Conservation (phyloP, 2,888 invertebrate species). For the Oscheius sp. region DNA sequence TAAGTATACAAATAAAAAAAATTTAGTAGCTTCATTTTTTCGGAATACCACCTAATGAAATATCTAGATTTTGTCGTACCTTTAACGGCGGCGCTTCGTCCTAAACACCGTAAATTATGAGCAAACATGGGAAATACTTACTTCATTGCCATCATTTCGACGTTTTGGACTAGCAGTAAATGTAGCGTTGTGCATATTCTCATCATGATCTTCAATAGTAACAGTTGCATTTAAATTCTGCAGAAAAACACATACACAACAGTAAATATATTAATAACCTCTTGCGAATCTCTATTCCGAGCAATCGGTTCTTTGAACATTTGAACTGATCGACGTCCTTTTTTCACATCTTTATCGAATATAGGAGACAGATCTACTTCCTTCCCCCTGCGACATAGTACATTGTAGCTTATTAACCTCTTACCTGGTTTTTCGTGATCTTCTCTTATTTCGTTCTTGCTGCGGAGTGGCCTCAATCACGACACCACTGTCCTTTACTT, state of each 20-base stretch:
- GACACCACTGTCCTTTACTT: background rate
- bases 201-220: background rate
- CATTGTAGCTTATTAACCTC: no score
- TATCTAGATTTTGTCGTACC: constrained; percentile 4
- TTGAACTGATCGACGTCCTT: background rate
- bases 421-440: no score
- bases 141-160: background rate
- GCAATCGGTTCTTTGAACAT: no score
- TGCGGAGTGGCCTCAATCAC: constrained; percentile 16
- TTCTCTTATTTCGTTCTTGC: background rate
- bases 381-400: background rate
- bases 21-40: background rate
- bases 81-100: constrained; percentile 14
- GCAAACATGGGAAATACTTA: background rate
- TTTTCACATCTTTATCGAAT: background rate
- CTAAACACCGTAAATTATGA: background rate
- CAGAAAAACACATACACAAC: background rate
- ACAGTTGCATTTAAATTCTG: background rate
- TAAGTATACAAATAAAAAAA: background rate
- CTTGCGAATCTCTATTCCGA: background rate
- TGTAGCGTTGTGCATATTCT: background rate
- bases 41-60: constrained; percentile 5
- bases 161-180: constrained; percentile 5
- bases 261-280: no score
- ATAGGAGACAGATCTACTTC: background rate